A percentile compares a stretch with the other conserved stretches of the same genome.
Evolutionary conservation across 2,797 vertebrate genomes (phyloP).

Genomic region (Premnoplex brunnescens): DNA sequence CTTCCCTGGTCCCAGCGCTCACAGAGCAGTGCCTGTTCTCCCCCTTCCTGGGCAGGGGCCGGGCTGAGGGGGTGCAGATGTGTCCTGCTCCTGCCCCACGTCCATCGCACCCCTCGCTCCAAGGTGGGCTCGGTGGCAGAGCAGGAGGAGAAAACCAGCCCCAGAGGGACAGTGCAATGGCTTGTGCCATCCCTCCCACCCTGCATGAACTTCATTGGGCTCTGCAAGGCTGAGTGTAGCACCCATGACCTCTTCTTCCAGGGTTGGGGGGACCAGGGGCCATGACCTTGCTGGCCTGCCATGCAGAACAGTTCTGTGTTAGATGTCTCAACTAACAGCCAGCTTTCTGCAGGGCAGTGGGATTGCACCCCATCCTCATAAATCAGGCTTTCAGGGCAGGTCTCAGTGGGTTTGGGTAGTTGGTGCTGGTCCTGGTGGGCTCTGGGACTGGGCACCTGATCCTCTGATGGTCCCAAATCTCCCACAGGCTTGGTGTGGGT

Average conservation of each 20-base stretch:
- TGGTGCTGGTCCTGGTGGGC: background rate
- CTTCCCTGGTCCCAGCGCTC: conserved; percentile 10
- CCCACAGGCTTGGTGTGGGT: background rate
- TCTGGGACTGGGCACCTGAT: background rate
- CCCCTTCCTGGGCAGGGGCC: background rate
- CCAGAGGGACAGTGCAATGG: fast-evolving
- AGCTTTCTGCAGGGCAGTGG: background rate
- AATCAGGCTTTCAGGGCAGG: background rate
- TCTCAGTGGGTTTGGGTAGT: background rate
- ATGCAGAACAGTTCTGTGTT: fast-evolving
- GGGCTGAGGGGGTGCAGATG: background rate
- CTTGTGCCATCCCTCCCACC: background rate
- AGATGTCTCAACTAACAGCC: fast-evolving
- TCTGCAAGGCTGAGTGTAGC: background rate
- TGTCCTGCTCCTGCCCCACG: background rate
- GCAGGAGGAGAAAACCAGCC: background rate
- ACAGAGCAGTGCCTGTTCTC: conserved; percentile 46
- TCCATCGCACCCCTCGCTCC: fast-evolving
- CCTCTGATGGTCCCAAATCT: fast-evolving
- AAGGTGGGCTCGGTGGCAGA: background rate
- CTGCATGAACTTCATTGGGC: fast-evolving
- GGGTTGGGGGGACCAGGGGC: background rate
- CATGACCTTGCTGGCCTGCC: fast-evolving
- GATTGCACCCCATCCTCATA: background rate
- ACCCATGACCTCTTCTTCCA: background rate